Conservation (phyloP, 2,113 vertebrate genomes). For the Cyanistes caeruleus region DNA sequence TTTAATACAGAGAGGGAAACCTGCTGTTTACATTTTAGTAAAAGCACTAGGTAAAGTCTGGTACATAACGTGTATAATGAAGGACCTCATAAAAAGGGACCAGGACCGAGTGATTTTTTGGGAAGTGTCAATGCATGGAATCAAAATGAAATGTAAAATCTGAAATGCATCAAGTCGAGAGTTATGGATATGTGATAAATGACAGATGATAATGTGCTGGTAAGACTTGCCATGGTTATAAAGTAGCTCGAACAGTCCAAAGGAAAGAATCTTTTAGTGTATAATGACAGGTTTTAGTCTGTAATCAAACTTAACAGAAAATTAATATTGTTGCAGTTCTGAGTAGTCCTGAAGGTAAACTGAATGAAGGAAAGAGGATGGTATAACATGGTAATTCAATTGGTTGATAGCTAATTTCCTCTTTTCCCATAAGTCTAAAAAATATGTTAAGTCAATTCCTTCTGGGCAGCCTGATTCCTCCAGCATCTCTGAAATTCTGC, state of each 20-base stretch:
- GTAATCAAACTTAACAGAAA: not conserved
- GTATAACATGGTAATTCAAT: not conserved
- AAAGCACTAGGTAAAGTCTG: not conserved
- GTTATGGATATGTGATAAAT: not conserved
- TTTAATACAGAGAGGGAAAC: not conserved
- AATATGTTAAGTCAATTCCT: not conserved
- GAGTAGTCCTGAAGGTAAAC: not conserved
- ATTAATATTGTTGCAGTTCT: not conserved
- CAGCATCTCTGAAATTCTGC: not conserved
- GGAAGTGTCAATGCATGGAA: not conserved
- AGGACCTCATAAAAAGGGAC: not conserved
- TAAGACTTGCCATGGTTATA: not conserved
- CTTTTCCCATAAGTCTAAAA: not conserved
- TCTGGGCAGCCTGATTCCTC: not conserved
- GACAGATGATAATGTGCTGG: not conserved
- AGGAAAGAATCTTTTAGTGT: not conserved
- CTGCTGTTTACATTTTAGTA: not conserved
- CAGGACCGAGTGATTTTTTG: rapidly evolving
- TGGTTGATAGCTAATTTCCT: not conserved
- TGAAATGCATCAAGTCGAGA: not conserved
- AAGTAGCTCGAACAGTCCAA: not conserved
- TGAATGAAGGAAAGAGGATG: not conserved
- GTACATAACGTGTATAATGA: not conserved
- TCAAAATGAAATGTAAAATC: not conserved
- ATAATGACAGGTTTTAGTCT: not conserved